These are phyloP conservation scores for Etheostoma cragini DNA, from an alignment of 2,113 vertebrate genomes.

Conservation along the genomic window DNA sequence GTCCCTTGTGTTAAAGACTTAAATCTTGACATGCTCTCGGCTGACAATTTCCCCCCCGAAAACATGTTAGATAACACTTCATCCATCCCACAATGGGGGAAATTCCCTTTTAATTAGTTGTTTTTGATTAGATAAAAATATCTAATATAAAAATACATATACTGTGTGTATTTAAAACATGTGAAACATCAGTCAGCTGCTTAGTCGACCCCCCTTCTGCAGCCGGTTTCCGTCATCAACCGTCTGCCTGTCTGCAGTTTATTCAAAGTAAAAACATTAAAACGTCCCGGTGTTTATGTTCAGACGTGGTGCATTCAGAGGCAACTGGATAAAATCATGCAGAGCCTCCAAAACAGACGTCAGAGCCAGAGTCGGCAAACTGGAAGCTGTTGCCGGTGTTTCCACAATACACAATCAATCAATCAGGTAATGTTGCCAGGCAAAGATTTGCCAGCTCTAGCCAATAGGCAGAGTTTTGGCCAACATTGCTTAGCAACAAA, in stretches of 20 bases:
- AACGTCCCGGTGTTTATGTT: neutral
- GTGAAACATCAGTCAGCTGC: neutral
- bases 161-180: too few species aligned
- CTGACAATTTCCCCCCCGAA: too few species aligned
- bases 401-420: slow-evolving; percentile 73
- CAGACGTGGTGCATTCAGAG: neutral
- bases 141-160: too few species aligned
- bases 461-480: slow-evolving; percentile 76
- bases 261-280: neutral
- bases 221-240: neutral
- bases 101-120: too few species aligned
- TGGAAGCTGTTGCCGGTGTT: slow-evolving; percentile 66
- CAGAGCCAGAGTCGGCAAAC: slow-evolving; percentile 51
- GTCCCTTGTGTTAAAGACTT: too few species aligned
- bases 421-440: slow-evolving; percentile 78
- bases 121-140: too few species aligned
- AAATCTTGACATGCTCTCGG: too few species aligned
- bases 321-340: neutral
- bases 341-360: slow-evolving; percentile 4
- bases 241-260: slow-evolving; percentile 10
- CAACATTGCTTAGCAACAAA: slow-evolving; percentile 79
- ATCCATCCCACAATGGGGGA: too few species aligned
- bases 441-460: slow-evolving; percentile 64
- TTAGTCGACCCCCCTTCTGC: neutral
- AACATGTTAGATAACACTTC: too few species aligned